Evolutionary conservation across 2,797 vertebrate species (phyloP).

Genomic region (Hirundo rustica): DNA sequence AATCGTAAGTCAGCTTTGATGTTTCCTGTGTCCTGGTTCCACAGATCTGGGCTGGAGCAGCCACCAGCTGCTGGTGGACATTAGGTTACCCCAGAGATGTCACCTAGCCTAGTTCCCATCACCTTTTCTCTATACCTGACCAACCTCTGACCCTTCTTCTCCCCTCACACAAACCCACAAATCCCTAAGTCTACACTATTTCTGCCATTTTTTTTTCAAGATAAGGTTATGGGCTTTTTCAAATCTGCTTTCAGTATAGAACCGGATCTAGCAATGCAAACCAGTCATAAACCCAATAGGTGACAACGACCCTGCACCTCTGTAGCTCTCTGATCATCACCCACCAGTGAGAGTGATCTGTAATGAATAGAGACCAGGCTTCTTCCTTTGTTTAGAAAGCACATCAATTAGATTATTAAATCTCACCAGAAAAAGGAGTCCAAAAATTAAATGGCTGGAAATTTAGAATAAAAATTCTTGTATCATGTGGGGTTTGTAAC

Average conservation of each 20-base stretch:
- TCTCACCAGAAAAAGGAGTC: neutral
- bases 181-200: neutral
- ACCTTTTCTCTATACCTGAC: neutral
- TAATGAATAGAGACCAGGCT: neutral
- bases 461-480: slow-evolving; percentile 23
- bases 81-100: neutral
- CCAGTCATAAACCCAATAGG: neutral
- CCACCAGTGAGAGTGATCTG: neutral
- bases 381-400: neutral
- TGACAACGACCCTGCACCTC: neutral
- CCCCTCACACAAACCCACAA: neutral
- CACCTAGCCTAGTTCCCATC: neutral
- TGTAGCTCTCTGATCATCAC: neutral
- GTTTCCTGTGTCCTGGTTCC: neutral
- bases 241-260: neutral
- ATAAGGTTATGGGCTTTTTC: neutral
- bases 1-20: slow-evolving; percentile 69
- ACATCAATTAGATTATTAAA: neutral
- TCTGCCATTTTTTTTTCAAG: neutral
- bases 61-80: neutral
- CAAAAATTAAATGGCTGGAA: neutral
- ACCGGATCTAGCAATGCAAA: neutral
- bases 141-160: neutral
- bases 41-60: neutral
- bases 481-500: slow-evolving; percentile 12